A percentile compares a stretch with the other conserved stretches of the same genome.
These are phyloP conservation scores for Pantherophis guttatus DNA, from an alignment of 2,113 vertebrate genomes.

Conservation along the genomic window DNA sequence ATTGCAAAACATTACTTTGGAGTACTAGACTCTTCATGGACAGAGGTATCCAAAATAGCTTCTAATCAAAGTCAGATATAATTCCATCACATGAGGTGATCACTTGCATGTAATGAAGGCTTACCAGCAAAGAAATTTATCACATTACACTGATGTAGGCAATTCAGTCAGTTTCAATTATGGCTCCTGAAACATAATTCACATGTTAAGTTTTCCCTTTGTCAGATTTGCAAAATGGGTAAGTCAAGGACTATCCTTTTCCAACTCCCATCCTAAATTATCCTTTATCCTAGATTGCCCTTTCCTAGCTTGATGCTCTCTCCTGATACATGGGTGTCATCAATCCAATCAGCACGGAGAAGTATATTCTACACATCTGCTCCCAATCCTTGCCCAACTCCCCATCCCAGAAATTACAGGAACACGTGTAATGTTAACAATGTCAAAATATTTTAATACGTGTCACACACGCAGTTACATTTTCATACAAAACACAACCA, in stretches of 20 bases:
- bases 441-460: conserved; percentile 83
- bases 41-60: background rate
- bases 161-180: background rate
- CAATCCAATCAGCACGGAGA: background rate
- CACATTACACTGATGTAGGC: background rate
- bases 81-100: background rate
- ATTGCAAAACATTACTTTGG: background rate
- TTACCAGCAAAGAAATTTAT: background rate
- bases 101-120: background rate
- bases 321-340: background rate
- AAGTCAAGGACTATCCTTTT: background rate
- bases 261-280: background rate
- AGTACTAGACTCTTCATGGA: background rate
- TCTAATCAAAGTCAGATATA: background rate
- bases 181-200: background rate
- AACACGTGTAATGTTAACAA: conserved; percentile 36
- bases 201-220: background rate
- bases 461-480: conserved; percentile 78
- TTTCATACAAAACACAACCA: conserved; percentile 73
- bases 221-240: background rate
- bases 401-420: conserved; percentile 33
- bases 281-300: background rate
- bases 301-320: background rate
- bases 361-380: background rate
- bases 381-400: background rate